A percentile compares a stretch with the other conserved stretches of the same genome.
Evolutionary conservation across 2,888 invertebrate species (phyloP).

Genomic region (Chalcosyrphus nemorum): DNA sequence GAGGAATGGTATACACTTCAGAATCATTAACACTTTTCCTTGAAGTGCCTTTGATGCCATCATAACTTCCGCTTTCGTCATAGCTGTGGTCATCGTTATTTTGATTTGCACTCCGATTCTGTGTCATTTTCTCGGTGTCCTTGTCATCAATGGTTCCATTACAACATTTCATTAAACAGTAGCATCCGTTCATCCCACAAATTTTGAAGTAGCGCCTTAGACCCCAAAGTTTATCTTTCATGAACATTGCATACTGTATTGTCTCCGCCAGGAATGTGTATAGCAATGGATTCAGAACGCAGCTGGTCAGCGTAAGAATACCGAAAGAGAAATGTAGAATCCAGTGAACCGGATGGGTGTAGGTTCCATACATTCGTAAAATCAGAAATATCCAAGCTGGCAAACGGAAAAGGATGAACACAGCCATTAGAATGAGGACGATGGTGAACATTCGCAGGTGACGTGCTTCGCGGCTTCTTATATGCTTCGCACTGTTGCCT

Average conservation of each 20-base stretch:
- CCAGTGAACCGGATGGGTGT: constrained; percentile 80
- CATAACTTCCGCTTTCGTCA: constrained; percentile 34
- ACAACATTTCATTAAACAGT: background rate
- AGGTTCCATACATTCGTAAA: constrained; percentile 80
- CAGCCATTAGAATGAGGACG: constrained; percentile 83
- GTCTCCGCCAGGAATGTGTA: constrained; percentile 85
- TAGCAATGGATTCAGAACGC: constrained; percentile 84
- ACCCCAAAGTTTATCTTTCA: constrained; percentile 73
- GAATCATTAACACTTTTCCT: constrained; percentile 59
- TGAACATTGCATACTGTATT: constrained; percentile 75
- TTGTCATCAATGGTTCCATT: constrained; percentile 18
- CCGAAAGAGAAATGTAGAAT: constrained; percentile 83
- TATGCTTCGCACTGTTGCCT: constrained; percentile 57
- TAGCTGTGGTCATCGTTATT: constrained; percentile 16
- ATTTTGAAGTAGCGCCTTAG: constrained; percentile 56
- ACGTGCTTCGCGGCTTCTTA: constrained; percentile 78
- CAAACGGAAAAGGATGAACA: constrained; percentile 83
- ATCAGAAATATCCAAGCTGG: constrained; percentile 84
- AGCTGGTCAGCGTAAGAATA: constrained; percentile 83
- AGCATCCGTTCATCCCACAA: background rate
- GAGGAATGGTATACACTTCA: constrained; percentile 50
- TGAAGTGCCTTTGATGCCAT: constrained; percentile 67
- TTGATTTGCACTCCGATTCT: constrained; percentile 24
- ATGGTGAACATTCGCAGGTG: constrained; percentile 84
- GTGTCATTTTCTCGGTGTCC: constrained; percentile 42